Evolutionary conservation across 2,888 invertebrate species (phyloP), one percentile per base, ranked within the genome.

Genomic region (Steinernema carpocapsae): DNA sequence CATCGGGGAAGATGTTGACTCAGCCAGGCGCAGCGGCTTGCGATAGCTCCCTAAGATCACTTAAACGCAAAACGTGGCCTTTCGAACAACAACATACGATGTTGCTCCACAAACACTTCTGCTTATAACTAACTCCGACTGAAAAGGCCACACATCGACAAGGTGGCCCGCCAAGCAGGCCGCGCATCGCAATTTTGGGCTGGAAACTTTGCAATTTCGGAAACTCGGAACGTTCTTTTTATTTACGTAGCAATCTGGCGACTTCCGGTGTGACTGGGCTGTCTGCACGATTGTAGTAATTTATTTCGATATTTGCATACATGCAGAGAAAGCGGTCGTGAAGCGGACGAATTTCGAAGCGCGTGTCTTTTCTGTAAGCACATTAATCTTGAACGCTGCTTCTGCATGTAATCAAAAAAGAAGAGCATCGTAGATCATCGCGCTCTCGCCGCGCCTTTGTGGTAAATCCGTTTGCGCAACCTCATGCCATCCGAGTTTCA

Each of bases 21-120:
- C 19, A 64, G 64, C 4, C 64, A 64, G 64, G 64, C 29, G 17
- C 17, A 64, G 64, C 10, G 64, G 19, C 29, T 2, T 32, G 29
- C 64, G 1, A 29, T 64, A 64, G 64, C 32, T 26, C 64, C 26
- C 64, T 6, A 37, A 64, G 64, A 64, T 64, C 64, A 32, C 64
- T 64, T 64, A 29, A 37, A 48, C 24, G 64, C 64, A 32, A 37
- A 64, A 32, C 64, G 48, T 64, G 14, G 17, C 29, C 64, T 64
- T 37, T 29, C 29, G 32, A 26, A 64, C 64, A 64, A 64, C 64
- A 64, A 64, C 64, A 64, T n/a, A 32, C 24, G 64, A 64, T 64
- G 64, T 37, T 32, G 17, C 32, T 64, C 26, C 32, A 64, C 64
- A 64, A 64, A 64, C 64, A 64, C 64, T 64, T 64, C 26, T 29